Base-by-base conservation (phyloP, 2,888 invertebrate species). In the Drosophila gaucha region DNA sequence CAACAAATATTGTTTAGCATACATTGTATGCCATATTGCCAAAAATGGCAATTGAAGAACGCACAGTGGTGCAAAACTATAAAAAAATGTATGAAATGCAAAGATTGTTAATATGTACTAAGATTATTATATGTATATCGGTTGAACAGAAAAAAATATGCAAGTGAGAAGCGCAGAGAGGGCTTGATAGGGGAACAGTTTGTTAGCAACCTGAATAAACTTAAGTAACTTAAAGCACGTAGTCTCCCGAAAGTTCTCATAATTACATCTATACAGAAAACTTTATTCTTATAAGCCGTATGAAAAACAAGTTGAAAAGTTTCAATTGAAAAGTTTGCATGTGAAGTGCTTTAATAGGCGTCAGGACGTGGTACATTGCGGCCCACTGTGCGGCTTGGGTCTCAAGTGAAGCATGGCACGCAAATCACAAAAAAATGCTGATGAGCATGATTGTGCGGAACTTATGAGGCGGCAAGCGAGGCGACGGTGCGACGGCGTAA, bases 391-490 rank as follows among this genome's bases (percentile, higher is more conserved):
- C 62, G 12, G 35, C 28, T n/a, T 39, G 30, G 10, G 30, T 31
- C 26, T 50, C 41, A 47, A 41, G 43, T 73, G 36, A 52, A 56
- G 58, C 46, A 41, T 46, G 55, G 39, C 59, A 67, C 14, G 55
- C 51, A 58, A 65, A 64, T 44, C 57, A 26, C 30, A 6, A 14
- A 49, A 56, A 30, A 46, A 67, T 79, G 75, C 77, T 78, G 84
- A 88, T 88, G 71, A 78, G 78, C 66, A 88, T 86, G 89, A 83
- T 82, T 75, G 78, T 80, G 78, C 86, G 71, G 78, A 78, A 78
- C 78, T 77, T 78, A 69, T 76, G 68, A 38, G 73, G 70, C 71
- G 72, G 71, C 64, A 43, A 41, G 68, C 60, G 30, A 9, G 35
- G 70, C 63, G 46, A 31, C 22, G 74, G 71, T 62, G 65, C 62